Conservation (phyloP, 2,797 vertebrate species). For the Lacerta agilis region DNA sequence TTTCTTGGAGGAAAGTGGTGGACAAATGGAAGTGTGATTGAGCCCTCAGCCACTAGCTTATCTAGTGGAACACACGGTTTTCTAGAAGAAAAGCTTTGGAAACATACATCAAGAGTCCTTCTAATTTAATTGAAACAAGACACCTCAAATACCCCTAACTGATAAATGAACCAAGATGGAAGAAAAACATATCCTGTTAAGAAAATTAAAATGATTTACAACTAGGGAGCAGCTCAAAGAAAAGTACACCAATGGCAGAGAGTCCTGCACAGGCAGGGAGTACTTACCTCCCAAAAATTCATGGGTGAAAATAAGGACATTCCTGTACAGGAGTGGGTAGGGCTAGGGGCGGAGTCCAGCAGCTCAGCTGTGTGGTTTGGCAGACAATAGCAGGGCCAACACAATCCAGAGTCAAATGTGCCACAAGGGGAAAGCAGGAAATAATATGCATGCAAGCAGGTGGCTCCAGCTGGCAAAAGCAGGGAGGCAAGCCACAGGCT, state of each 20-base stretch:
- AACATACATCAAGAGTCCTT: neutral
- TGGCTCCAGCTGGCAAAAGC: neutral
- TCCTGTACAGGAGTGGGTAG: neutral
- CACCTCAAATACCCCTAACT: neutral
- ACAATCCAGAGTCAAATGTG: neutral
- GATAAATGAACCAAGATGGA: neutral
- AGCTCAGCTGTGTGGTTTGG: neutral
- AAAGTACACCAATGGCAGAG: neutral
- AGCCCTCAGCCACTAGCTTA: neutral
- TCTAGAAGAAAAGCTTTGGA: too few relatives aligned
- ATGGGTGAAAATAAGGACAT: neutral
- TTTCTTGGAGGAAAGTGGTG: too few relatives aligned
- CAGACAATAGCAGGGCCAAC: neutral
- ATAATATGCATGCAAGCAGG: neutral
- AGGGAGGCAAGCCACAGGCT: neutral
- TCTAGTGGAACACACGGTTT: neutral
- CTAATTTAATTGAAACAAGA: neutral
- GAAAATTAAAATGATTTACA: neutral
- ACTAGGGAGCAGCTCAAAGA: neutral
- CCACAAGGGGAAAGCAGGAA: constrained; percentile 1
- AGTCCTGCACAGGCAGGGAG: neutral
- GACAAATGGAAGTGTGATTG: too few relatives aligned
- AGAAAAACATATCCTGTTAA: neutral
- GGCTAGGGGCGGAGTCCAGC: neutral
- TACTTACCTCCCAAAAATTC: neutral